Evolutionary conservation across 30 jellyfish, hydroid and myxozoan genomes (phyloP).

Genomic region (Aurelia sp.): DNA sequence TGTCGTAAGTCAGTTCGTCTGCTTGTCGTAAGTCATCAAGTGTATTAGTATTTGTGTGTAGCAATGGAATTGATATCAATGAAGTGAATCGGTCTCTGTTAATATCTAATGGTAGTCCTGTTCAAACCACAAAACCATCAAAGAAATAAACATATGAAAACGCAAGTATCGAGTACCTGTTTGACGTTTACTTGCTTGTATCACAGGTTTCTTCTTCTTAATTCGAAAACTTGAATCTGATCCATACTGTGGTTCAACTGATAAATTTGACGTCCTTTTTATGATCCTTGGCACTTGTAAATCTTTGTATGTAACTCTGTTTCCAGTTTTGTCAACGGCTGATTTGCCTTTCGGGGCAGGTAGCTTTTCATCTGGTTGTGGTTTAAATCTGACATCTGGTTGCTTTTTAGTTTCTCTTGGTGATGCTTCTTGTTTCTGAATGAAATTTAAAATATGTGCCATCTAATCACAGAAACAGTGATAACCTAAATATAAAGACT

Average conservation of each 20-base stretch:
- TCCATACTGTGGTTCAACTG: slow-evolving; percentile 92
- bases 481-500: neutral
- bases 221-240: slow-evolving; percentile 73
- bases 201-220: slow-evolving; percentile 13
- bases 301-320: slow-evolving; percentile 56
- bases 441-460: neutral
- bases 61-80: too few species aligned
- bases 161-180: neutral
- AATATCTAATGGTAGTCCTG: too few species aligned
- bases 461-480: neutral
- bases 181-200: slow-evolving; percentile 43
- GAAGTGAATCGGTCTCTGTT: too few species aligned
- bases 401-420: slow-evolving; percentile 14
- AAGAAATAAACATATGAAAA: neutral
- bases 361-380: slow-evolving; percentile 5
- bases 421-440: neutral
- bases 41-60: too few species aligned
- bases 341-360: neutral
- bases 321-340: slow-evolving; percentile 40
- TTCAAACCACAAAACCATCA: neutral
- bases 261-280: slow-evolving; percentile 73
- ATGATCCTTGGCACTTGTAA: slow-evolving; percentile 65
- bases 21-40: too few species aligned
- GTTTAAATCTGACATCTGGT: slow-evolving; percentile 12
- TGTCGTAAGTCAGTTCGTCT: too few species aligned